These are phyloP conservation scores for Choristoneura fumiferana DNA, from an alignment of 1,140 invertebrate genomes.

Conservation along the genomic window DNA sequence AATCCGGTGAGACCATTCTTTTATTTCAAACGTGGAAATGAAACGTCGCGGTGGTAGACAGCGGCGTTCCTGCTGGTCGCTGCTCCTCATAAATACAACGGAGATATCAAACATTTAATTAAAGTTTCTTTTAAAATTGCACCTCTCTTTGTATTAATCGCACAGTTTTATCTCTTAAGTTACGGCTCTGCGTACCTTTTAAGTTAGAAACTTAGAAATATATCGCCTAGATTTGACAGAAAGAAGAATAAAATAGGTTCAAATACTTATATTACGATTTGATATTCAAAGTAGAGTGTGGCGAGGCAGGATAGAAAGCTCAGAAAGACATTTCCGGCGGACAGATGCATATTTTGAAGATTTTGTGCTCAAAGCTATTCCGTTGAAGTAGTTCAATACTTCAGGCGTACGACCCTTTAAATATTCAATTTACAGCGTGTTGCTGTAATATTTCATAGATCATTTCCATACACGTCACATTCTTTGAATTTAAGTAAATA, in stretches of 20 bases:
- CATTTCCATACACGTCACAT: conserved; percentile 8
- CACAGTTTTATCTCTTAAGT: conserved; percentile 55
- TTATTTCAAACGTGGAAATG: conserved; percentile 33
- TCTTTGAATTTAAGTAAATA: background rate
- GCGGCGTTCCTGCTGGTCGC: background rate
- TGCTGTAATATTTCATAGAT: conserved; percentile 3
- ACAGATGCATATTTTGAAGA: conserved; percentile 66
- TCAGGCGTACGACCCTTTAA: conserved; percentile 37
- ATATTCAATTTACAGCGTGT: conserved; percentile 40
- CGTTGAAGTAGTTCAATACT: conserved; percentile 53
- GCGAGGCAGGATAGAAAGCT: conserved; percentile 45
- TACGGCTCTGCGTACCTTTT: conserved; percentile 30
- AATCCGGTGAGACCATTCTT: conserved; percentile 22
- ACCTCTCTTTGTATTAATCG: conserved; percentile 41
- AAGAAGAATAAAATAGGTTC: conserved; percentile 4
- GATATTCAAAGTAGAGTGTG: conserved; percentile 50
- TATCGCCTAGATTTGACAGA: background rate
- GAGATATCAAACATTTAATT: conserved; percentile 56
- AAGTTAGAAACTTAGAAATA: conserved; percentile 6
- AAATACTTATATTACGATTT: conserved; percentile 30
- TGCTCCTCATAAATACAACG: conserved; percentile 35
- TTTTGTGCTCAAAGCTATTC: conserved; percentile 50
- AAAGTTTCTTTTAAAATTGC: conserved; percentile 64
- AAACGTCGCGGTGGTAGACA: conserved; percentile 28
- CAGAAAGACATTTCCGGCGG: conserved; percentile 54